Conservation (phyloP, 2,888 invertebrate genomes). For the Frankliniella fusca region DNA sequence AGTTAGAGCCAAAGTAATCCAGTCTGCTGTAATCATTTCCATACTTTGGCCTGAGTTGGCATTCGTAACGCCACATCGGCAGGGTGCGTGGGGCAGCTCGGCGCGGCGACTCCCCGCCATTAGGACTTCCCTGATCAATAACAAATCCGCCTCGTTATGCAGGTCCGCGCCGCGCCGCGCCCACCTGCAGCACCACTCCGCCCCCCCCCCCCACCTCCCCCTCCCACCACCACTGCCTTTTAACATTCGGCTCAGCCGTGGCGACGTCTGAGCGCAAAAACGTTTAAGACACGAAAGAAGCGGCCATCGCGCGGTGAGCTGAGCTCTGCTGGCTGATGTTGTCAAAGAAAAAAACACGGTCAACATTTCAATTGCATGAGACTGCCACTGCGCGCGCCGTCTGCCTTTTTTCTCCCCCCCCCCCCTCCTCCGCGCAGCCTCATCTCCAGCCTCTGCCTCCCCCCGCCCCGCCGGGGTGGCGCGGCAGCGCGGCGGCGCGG, state of each 20-base stretch:
- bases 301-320: no score
- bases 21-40: slow-evolving; percentile 13
- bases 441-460: neutral
- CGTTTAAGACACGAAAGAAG: no score
- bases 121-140: no score
- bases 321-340: neutral
- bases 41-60: neutral
- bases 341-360: neutral
- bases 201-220: no score
- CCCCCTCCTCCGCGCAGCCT: neutral
- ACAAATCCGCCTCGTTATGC: no score
- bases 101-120: no score
- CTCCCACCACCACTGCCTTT: no score
- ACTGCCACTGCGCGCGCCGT: neutral
- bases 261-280: no score
- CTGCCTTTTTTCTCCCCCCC: neutral
- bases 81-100: neutral
- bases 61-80: neutral
- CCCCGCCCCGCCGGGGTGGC: neutral
- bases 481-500: neutral
- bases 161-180: no score
- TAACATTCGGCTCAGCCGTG: no score
- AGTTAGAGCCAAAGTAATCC: slow-evolving; percentile 1
- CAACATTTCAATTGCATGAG: slow-evolving; percentile 13
- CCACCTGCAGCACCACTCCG: no score